phyloP scores from a whole-genome alignment of 2,888 invertebrate species.

The Nudaria mundana region DNA sequence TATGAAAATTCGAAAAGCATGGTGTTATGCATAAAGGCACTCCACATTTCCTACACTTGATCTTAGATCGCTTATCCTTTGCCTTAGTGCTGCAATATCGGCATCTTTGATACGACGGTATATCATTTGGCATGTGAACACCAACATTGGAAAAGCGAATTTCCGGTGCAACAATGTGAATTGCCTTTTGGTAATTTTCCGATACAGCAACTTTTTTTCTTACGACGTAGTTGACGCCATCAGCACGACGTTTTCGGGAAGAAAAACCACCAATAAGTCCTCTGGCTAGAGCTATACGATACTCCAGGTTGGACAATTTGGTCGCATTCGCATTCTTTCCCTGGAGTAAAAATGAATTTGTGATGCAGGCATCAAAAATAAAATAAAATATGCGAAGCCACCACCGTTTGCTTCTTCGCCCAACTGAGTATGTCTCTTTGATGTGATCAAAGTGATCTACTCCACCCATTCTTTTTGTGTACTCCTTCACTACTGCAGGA shows the following conservation, averaged over 20 bases:
- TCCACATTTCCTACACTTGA: too few species aligned
- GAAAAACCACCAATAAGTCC: too few species aligned
- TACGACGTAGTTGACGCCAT: not conserved
- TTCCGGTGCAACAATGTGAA: slow-evolving; percentile 19
- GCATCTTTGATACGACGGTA: slow-evolving; percentile 19
- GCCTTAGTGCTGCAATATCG: slow-evolving; percentile 19
- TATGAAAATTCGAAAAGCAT: too few species aligned
- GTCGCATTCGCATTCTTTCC: not conserved
- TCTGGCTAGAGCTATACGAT: not conserved
- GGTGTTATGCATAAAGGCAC: too few species aligned
- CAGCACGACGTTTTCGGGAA: too few species aligned
- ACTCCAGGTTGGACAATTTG: not conserved
- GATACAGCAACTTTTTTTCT: not conserved
- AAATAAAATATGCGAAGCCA: slow-evolving; percentile 21
- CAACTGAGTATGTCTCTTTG: not conserved
- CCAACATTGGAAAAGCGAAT: slow-evolving; percentile 19
- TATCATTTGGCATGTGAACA: slow-evolving; percentile 19
- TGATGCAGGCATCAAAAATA: slow-evolving; percentile 14
- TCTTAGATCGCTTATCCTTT: slow-evolving; percentile 10
- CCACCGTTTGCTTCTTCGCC: slow-evolving; percentile 1
- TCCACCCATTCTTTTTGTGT: slow-evolving; percentile 16
- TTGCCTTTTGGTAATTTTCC: slow-evolving; percentile 12
- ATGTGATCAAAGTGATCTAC: slow-evolving; percentile 18
- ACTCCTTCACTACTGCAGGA: slow-evolving; percentile 9
- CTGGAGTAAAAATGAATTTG: not conserved